Evolutionary conservation across 1,140 invertebrate species (phyloP).

Genomic region (Hyles vespertilio): DNA sequence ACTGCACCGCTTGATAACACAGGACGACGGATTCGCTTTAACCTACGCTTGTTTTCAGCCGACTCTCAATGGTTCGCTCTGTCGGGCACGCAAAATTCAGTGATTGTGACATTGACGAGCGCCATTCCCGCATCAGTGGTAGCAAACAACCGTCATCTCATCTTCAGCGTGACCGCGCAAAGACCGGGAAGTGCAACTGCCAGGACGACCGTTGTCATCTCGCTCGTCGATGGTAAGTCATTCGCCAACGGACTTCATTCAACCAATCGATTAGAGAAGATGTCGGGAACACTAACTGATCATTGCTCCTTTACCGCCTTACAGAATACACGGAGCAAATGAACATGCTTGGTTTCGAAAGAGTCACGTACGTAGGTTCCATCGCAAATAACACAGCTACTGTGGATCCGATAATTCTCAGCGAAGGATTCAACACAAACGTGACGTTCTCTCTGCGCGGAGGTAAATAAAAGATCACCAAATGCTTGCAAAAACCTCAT

Average conservation of each 20-base stretch:
- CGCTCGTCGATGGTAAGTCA: constrained; percentile 17
- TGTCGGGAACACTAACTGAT: neutral
- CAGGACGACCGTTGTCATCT: constrained; percentile 23
- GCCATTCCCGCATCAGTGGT: constrained; percentile 24
- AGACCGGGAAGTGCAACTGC: constrained; percentile 11
- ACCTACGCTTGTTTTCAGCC: constrained; percentile 25
- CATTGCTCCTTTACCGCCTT: too few species aligned
- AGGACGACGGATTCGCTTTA: too few species aligned
- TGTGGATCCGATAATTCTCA: neutral
- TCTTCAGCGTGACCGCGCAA: constrained; percentile 23
- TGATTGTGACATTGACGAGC: constrained; percentile 12
- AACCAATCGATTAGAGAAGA: too few species aligned
- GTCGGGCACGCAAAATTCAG: constrained; percentile 8
- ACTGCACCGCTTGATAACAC: too few species aligned
- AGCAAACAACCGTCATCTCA: constrained; percentile 26
- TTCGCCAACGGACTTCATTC: neutral
- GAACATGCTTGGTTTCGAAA: constrained; percentile 16
- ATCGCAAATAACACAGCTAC: constrained; percentile 7
- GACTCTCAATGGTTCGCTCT: constrained; percentile 26
- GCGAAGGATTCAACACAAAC: neutral
- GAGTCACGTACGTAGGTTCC: constrained; percentile 16
- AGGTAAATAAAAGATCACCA: constrained; percentile 7
- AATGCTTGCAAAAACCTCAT: too few species aligned
- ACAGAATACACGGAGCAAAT: too few species aligned
- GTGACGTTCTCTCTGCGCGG: constrained; percentile 15